Evolutionary conservation across 2,888 invertebrate species (phyloP).

Genomic region (Matsumyia berberina): DNA sequence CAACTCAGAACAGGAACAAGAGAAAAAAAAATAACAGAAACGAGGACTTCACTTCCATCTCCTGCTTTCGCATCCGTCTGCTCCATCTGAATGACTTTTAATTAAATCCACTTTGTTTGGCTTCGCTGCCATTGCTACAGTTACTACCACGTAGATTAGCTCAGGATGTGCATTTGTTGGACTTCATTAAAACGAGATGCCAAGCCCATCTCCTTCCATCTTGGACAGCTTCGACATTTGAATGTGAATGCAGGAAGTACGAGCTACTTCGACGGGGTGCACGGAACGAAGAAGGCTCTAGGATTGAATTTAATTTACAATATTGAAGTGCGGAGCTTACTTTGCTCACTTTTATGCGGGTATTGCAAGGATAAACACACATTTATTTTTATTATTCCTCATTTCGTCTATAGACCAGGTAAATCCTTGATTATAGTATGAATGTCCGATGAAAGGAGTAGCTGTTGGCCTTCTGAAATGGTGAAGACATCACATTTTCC

Average conservation of each 20-base stretch:
- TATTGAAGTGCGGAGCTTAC: slow-evolving; percentile 49
- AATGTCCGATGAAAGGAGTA: slow-evolving; percentile 19
- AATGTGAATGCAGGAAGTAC: neutral
- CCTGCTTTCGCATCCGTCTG: slow-evolving; percentile 6
- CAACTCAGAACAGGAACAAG: no score
- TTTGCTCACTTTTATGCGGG: slow-evolving; percentile 10
- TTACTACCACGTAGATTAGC: slow-evolving; percentile 51
- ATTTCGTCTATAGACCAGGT: slow-evolving; percentile 50
- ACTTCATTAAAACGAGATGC: slow-evolving; percentile 61
- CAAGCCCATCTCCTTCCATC: neutral
- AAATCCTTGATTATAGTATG: slow-evolving; percentile 56
- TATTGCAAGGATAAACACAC: neutral
- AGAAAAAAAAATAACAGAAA: slow-evolving; percentile 12
- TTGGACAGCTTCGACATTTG: neutral
- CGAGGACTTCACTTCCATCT: neutral
- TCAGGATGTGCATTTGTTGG: slow-evolving; percentile 67
- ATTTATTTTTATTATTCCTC: slow-evolving; percentile 18
- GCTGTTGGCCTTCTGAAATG: neutral
- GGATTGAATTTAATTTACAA: slow-evolving; percentile 69
- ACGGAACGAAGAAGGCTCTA: neutral
- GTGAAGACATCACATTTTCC: slow-evolving; percentile 28
- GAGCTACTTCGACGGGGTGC: neutral
- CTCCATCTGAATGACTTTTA: slow-evolving; percentile 59
- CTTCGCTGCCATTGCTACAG: slow-evolving; percentile 52
- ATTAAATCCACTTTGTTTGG: slow-evolving; percentile 72